phyloP scores from a whole-genome alignment of 2,113 vertebrate genomes.

The Cololabis saira region DNA sequence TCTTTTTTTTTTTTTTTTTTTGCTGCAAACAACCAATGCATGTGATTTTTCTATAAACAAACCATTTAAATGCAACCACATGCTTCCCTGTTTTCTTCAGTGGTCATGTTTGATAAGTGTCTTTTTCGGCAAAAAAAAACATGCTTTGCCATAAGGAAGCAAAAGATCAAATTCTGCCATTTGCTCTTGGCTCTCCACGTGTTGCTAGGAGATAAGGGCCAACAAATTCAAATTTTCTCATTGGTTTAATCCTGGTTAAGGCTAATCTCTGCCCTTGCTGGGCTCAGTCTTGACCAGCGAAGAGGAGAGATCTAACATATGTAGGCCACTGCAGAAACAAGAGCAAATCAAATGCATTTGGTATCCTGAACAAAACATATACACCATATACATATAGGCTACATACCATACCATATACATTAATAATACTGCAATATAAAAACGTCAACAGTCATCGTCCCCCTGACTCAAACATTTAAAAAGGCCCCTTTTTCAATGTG shows the following conservation, averaged over 20 bases:
- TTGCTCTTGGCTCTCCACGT: slow-evolving; percentile 75
- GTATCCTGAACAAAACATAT: slow-evolving; percentile 38
- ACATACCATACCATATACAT: too few species aligned
- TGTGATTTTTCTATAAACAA: slow-evolving; percentile 57
- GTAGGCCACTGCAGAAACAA: slow-evolving; percentile 75
- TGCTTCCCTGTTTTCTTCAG: slow-evolving; percentile 64
- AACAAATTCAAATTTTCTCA: slow-evolving; percentile 79
- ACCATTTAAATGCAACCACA: slow-evolving; percentile 50
- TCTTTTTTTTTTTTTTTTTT: slow-evolving; percentile 14
- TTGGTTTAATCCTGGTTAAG: slow-evolving; percentile 79
- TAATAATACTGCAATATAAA: slow-evolving; percentile 17
- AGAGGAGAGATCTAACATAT: slow-evolving; percentile 59
- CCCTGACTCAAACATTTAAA: background rate
- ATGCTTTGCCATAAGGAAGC: slow-evolving; percentile 68
- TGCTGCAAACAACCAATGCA: slow-evolving; percentile 50
- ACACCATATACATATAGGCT: too few species aligned
- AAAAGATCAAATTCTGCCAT: slow-evolving; percentile 73
- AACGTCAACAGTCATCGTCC: slow-evolving; percentile 1
- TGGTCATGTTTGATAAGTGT: slow-evolving; percentile 78
- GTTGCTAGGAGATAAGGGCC: slow-evolving; percentile 76
- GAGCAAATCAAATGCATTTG: slow-evolving; percentile 61
- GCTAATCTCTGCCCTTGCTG: slow-evolving; percentile 75
- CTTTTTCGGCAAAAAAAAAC: slow-evolving; percentile 55
- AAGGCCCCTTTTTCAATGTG: background rate
- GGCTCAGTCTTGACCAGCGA: slow-evolving; percentile 73